Base-by-base conservation (phyloP, 2,888 invertebrate species). In the Nowickia ferox region DNA sequence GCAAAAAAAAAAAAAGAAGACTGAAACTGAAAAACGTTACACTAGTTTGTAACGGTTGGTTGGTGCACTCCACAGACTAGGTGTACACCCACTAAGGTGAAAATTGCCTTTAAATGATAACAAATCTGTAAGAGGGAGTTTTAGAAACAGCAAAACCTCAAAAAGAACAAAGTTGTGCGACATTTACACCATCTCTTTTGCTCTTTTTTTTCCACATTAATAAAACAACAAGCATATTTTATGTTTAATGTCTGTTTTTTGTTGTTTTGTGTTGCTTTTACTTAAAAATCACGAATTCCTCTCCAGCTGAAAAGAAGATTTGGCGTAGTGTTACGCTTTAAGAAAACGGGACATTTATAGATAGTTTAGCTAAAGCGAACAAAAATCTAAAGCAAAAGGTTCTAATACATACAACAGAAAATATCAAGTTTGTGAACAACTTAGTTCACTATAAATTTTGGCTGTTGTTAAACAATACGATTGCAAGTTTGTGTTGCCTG, bases 61-160 rank as follows among this genome's bases (percentile, higher is more conserved):
- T 59, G 71, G 59, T 72, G 66, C 13, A 13, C 75, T 66, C n/a
- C 19, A 72, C 40, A 51, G 72, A 38, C 77, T 22, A 74, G 72
- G 83, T 84, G 83, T 78, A 84, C 83, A 78, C 83, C 83, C 83
- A 84, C 83, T 40, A 19, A 78, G 83, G 83, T 84, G 83, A 84
- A 84, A 84, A 84, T 84, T 84, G 83, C 59, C 72, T 84, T 72
- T 38, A 78, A 84, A 78, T 74, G 83, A 84, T 84, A 84, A 61
- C 66, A 53, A 66, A 84, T 84, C 83, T 78, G 66, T 11, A 61
- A 78, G 66, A 78, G 53, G 66, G 46, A 78, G 77, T 77, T 71
- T 77, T 51, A 57, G 55, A 63, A 76, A 71, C 69, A 71, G 61
- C n/a, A 71, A 63, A 83, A 46, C 71, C 55, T 74, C 40, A 83